Evolutionary conservation across 1,140 invertebrate genomes (phyloP), one percentile per base, ranked within the genome.

Genomic region (Pantala flavescens): DNA sequence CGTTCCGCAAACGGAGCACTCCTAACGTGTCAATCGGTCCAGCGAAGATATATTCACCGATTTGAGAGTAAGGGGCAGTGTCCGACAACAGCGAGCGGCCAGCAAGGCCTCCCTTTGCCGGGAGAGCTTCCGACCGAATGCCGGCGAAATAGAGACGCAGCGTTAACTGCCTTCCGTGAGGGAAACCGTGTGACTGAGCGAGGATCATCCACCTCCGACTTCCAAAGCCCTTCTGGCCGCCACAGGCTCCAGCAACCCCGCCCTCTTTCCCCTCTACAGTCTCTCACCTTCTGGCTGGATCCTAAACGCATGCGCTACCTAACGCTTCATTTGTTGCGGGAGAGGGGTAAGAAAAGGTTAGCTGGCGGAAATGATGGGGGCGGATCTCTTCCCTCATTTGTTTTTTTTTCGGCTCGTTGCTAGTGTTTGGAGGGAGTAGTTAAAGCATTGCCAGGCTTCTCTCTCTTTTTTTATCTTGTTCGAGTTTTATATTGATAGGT

Each of bases 81-180:
- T 12, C 49, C n/a, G 49, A 63, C 49, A 3, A 19, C 49, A 63
- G 49, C 49, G 49, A 63, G 3, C 49, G 49, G 49, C 49, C 49
- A 63, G 16, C 49, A 12, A 63, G 28, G 49, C 49, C 49, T 63
- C 49, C 49, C 49, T 63, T n/a, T 63, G 49, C 16, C 5, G 49
- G 49, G 49, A 63, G 49, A 63, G 49, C 49, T 63, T 63, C 49
- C 49, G 49, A 63, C 49, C 49, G 49, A 63, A 63, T 12, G 49
- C 49, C 49, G 49, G 49, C 49, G 49, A 63, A 21, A 63, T 3
- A 63, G 12, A 63, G 49, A 63, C 49, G 49, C 16, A 63, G 49
- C 49, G n/a, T 7, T 5, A 63, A 16, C 49, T 12, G 49, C 49
- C 49, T 63, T 63, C 49, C 49, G 49, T 7, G 16, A 63, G 12